Conservation (phyloP, 2,797 vertebrate species). For the Myotis pilosus region DNA sequence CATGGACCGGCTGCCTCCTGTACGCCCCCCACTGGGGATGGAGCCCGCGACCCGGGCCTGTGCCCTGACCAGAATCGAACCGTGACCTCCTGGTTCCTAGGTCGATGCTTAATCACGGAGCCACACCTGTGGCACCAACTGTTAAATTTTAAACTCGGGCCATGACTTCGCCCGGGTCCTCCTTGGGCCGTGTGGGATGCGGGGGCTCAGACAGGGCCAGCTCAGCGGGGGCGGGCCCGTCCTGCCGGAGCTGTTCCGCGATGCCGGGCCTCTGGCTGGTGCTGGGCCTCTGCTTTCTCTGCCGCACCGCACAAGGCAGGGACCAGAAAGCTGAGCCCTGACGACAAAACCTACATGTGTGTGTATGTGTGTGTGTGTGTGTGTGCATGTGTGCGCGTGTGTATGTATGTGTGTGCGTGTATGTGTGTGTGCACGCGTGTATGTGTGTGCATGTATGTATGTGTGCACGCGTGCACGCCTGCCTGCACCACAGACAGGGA, state of each 20-base stretch:
- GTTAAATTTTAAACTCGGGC: not conserved
- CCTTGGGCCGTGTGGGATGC: not conserved
- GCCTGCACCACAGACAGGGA: not conserved
- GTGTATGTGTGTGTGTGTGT: fast-evolving
- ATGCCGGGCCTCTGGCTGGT: not conserved
- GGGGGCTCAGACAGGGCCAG: not conserved
- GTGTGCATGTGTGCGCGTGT: fast-evolving
- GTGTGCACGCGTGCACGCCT: fast-evolving
- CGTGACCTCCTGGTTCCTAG: too few species aligned
- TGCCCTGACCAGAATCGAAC: too few species aligned
- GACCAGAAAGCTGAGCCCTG: not conserved
- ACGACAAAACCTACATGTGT: not conserved
- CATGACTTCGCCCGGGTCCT: not conserved
- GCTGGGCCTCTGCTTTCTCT: not conserved
- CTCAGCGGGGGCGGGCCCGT: not conserved
- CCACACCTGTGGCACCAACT: not conserved
- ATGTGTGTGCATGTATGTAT: fast-evolving
- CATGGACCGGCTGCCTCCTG: too few species aligned
- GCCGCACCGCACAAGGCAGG: not conserved
- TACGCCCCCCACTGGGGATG: too few species aligned
- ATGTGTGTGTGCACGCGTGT: fast-evolving
- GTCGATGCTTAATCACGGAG: too few species aligned
- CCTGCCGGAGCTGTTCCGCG: not conserved
- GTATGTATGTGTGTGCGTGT: fast-evolving
- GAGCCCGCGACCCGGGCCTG: too few species aligned